Conservation (phyloP, 2,888 invertebrate genomes). For the Apotomis betuletana region DNA sequence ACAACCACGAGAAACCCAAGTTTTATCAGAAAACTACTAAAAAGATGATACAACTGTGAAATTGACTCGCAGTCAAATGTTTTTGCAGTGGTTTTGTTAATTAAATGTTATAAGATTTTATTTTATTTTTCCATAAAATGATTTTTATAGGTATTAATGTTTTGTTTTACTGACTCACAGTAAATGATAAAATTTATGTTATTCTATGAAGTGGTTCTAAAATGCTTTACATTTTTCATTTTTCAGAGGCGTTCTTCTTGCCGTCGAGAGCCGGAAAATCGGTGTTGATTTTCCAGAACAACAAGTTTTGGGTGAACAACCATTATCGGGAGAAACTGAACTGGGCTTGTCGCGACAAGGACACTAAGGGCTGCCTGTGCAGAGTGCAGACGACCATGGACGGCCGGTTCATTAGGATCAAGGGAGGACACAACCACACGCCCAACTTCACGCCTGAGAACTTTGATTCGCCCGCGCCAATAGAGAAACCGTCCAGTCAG, state of each 20-base stretch:
- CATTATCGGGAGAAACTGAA: conserved; percentile 76
- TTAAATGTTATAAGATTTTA: not conserved
- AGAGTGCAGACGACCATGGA: conserved; percentile 78
- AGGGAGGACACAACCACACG: conserved; percentile 70
- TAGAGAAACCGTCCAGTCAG: conserved; percentile 32
- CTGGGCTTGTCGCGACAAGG: conserved; percentile 80
- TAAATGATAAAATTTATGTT: no score
- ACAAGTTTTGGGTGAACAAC: conserved; percentile 81
- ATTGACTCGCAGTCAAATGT: not conserved
- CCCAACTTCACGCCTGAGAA: conserved; percentile 76
- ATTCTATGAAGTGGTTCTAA: conserved; percentile 43
- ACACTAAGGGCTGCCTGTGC: conserved; percentile 71
- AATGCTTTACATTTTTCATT: conserved; percentile 46
- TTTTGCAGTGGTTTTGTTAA: not conserved
- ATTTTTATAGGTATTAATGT: conserved; percentile 9
- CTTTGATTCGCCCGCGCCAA: conserved; percentile 58
- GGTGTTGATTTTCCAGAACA: conserved; percentile 72
- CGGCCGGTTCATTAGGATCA: conserved; percentile 71
- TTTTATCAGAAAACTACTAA: conserved; percentile 65
- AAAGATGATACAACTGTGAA: conserved; percentile 53
- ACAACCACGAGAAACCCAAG: conserved; percentile 67
- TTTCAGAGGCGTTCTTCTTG: conserved; percentile 76
- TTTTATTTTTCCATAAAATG: conserved; percentile 12
- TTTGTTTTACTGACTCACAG: not conserved
- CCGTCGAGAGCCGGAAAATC: conserved; percentile 79